Conservation (phyloP, 2,113 vertebrate genomes). For the Microcebus ravelobensis region DNA sequence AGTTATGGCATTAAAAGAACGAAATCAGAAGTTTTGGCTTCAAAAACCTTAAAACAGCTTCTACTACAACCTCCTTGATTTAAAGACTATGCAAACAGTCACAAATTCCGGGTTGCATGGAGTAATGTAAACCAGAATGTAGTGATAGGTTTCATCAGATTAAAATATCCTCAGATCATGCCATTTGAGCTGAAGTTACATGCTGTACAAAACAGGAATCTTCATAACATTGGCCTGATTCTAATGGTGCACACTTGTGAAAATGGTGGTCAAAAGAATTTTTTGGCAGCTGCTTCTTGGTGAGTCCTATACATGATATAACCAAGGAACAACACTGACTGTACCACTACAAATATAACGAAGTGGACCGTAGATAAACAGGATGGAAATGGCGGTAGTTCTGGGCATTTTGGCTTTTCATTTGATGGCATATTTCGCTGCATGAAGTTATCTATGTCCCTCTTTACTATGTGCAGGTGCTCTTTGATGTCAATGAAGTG, state of each 20-base stretch:
- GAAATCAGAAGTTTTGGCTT: conserved; percentile 27
- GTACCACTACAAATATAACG: conserved; percentile 90
- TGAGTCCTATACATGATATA: conserved; percentile 98
- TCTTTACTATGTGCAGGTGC: conserved; percentile 94
- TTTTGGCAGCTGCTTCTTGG: conserved; percentile 99
- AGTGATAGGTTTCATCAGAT: background rate
- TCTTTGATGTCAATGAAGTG: conserved; percentile 99
- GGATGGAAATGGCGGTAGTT: conserved; percentile 90
- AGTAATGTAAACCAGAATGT: background rate
- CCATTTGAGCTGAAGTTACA: background rate
- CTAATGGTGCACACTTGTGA: conserved; percentile 62
- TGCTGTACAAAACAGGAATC: background rate
- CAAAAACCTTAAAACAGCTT: background rate
- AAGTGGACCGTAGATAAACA: conserved; percentile 95
- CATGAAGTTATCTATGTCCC: conserved; percentile 91
- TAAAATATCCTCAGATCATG: background rate
- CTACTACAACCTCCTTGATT: background rate
- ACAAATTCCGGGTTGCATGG: background rate
- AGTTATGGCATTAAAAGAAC: background rate
- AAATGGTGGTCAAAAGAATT: conserved; percentile 96
- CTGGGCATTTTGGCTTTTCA: conserved; percentile 94
- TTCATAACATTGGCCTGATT: background rate
- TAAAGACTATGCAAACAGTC: background rate
- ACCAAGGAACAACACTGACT: conserved; percentile 93
- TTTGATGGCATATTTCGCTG: conserved; percentile 88